These are phyloP conservation scores for Scalopus aquaticus DNA, from an alignment of 2,113 vertebrate genomes.

Conservation along the genomic window DNA sequence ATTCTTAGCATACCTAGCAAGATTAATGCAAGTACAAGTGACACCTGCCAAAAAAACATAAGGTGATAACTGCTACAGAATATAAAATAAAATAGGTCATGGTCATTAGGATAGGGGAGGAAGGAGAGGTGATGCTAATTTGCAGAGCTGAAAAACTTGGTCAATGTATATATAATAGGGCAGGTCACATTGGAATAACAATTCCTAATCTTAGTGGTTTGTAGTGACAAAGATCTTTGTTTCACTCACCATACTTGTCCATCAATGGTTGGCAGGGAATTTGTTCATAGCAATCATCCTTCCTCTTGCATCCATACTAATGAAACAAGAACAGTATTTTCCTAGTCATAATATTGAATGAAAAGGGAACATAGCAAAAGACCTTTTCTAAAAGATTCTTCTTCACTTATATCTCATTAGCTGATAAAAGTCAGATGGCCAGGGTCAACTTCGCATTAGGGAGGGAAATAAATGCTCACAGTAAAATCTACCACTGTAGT, in stretches of 20 bases:
- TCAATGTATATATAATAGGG: background rate
- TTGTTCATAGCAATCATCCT: background rate
- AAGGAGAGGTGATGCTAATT: background rate
- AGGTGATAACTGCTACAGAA: background rate
- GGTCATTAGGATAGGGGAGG: background rate
- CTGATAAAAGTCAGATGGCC: background rate
- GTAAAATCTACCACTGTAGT: background rate
- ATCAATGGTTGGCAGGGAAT: background rate
- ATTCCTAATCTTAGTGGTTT: background rate
- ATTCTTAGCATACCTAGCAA: background rate
- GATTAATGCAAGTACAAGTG: background rate
- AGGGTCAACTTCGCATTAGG: background rate
- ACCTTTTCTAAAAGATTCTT: background rate
- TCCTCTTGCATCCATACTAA: background rate
- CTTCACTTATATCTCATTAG: background rate
- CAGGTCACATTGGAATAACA: background rate
- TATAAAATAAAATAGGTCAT: background rate
- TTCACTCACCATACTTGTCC: background rate
- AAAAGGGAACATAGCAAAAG: background rate
- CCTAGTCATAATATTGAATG: background rate
- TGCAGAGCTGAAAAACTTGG: background rate
- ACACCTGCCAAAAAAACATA: background rate
- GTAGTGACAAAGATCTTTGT: background rate
- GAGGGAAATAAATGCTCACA: background rate
- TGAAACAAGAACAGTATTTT: background rate